phyloP scores from a whole-genome alignment of 1,140 invertebrate species.

The Heterodera carotae region DNA sequence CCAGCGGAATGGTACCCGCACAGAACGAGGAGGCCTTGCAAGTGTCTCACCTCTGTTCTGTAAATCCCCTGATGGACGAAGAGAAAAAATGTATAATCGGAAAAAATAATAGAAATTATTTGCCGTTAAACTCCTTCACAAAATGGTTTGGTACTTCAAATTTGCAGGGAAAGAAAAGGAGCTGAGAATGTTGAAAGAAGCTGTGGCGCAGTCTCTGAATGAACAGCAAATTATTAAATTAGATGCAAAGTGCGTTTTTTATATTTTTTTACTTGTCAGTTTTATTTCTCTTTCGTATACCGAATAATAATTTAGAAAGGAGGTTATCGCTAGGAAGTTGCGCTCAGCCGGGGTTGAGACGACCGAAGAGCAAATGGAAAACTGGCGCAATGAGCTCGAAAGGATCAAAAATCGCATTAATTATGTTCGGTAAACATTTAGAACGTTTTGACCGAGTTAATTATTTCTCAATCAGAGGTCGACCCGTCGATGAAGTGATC shows the following conservation, averaged over 20 bases:
- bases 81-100: slow-evolving; percentile 22
- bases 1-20: slow-evolving; percentile 41
- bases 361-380: slow-evolving; percentile 21
- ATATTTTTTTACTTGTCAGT: not conserved
- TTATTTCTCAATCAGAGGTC: slow-evolving; percentile 1
- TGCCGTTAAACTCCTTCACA: no score
- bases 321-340: slow-evolving; percentile 32
- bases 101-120: not conserved
- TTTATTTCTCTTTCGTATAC: not conserved
- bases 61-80: slow-evolving; percentile 34
- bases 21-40: slow-evolving; percentile 27
- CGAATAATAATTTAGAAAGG: slow-evolving; percentile 45
- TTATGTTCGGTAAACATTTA: slow-evolving; percentile 30
- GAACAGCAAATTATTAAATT: slow-evolving; percentile 29
- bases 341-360: slow-evolving; percentile 31
- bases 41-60: slow-evolving; percentile 30
- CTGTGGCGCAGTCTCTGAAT: slow-evolving; percentile 25
- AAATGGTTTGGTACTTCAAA: no score
- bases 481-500: slow-evolving; percentile 16
- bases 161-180: slow-evolving; percentile 37
- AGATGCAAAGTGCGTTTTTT: slow-evolving; percentile 19
- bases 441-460: not conserved
- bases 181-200: slow-evolving; percentile 20
- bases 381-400: slow-evolving; percentile 35
- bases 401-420: slow-evolving; percentile 36